Base-by-base conservation (phyloP, 2,113 vertebrate species). In the Cichladusa arquata region DNA sequence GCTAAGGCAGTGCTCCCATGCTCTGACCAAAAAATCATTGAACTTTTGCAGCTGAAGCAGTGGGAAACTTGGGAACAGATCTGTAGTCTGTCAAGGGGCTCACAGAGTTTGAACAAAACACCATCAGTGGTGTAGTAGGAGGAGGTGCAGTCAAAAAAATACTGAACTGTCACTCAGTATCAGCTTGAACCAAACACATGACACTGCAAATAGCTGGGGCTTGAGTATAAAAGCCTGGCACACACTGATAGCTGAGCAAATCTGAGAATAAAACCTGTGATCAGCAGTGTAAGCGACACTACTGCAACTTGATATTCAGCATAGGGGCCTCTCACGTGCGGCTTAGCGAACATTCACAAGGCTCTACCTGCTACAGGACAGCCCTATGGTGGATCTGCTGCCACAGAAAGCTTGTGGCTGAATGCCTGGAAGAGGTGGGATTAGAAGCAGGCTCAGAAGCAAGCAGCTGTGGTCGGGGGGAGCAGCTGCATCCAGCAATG, bases 341-440 rank as follows among this genome's bases (percentile, higher is more conserved):
- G 57, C 61, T 88, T 17, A 42, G 57, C 14, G 53, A 64, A 18
- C 0, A 0, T 33, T 45, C 31, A 44, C 38, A 29, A 38, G 6
- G 23, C 53, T 66, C 10, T 1, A 12, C 44, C 36, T 40, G 58
- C 48, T 60, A 33, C 3, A 2, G 25, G 17, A 24, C 50, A 61
- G 58, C 31, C 15, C 22, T 0, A 0, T 0, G 0, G 44, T 11
- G 15, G 6, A 58, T 70, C 33, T 34, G 20, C 18, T 31, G 61
- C 45, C 42, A 17, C 1, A 1, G 33, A 53, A 62, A 73, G 48
- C 53, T 29, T 34, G 33, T 20, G 48, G 17, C 56, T 50, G 65
- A 29, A 38, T 51, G 42, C 22, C 24, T 58, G 10, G 25, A 71
- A 62, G 53, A 84, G 19, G 26, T 38, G 24, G 12, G 12, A 44